phyloP scores from a whole-genome alignment of 2,797 vertebrate species.

The Malacoraja senta region DNA sequence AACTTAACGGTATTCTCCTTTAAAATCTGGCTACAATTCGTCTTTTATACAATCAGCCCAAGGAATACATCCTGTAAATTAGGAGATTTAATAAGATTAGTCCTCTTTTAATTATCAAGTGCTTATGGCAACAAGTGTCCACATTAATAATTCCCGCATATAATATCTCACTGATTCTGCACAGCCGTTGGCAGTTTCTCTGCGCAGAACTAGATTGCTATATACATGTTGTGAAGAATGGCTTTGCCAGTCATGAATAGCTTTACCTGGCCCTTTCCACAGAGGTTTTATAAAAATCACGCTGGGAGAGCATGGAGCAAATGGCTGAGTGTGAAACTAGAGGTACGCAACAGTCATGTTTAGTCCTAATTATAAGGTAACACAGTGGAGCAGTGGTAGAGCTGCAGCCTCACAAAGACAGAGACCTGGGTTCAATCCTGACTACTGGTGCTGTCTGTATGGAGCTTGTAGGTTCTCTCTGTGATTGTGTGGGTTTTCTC shows the following conservation, averaged over 20 bases:
- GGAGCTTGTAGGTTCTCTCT: no score
- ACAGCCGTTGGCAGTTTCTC: background rate
- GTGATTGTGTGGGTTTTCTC: no score
- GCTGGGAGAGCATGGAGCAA: background rate
- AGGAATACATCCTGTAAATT: background rate
- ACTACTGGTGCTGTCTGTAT: no score
- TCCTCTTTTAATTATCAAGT: background rate
- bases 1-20: background rate
- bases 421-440: no score
- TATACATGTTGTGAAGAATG: background rate
- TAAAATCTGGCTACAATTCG: background rate
- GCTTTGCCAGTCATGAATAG: background rate
- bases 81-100: background rate
- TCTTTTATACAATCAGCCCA: background rate
- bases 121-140: background rate
- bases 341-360: background rate
- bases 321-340: background rate
- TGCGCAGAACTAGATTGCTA: background rate
- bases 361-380: no score
- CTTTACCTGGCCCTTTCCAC: background rate
- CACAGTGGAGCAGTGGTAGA: no score
- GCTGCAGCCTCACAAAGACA: no score
- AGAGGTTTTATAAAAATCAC: background rate
- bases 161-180: background rate
- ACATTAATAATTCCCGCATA: background rate